Percentiles rank a stretch among this genome's conserved stretches.
Evolutionary conservation across 2,113 vertebrate genomes (phyloP).

Genomic region (Scortum barcoo): DNA sequence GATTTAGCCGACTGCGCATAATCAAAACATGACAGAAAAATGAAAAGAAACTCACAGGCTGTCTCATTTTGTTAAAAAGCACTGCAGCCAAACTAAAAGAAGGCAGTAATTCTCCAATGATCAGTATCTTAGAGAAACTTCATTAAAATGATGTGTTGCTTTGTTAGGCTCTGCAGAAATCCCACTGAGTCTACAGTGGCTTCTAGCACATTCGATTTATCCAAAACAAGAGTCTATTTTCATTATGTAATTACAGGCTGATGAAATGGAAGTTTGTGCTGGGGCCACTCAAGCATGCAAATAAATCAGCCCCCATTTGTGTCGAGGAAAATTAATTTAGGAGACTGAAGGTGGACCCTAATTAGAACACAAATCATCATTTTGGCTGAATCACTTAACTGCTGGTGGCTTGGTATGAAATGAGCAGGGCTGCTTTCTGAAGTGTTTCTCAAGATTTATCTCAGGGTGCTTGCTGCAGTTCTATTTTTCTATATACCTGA

Average conservation of each 20-base stretch:
- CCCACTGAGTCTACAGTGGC: conserved; percentile 15
- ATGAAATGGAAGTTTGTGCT: conserved; percentile 38
- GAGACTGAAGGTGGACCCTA: conserved; percentile 48
- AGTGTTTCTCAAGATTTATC: background rate
- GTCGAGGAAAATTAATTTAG: conserved; percentile 48
- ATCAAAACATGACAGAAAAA: background rate
- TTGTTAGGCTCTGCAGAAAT: conserved; percentile 32
- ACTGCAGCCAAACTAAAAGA: background rate
- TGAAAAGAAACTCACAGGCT: background rate
- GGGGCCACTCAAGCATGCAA: conserved; percentile 4
- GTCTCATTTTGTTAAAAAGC: background rate
- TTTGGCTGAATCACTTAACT: conserved; percentile 30
- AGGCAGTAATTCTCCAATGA: conserved; percentile 1
- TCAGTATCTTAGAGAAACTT: conserved; percentile 29
- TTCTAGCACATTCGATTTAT: conserved; percentile 39
- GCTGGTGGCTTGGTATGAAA: background rate
- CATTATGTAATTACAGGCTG: conserved; percentile 61
- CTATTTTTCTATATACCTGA: background rate
- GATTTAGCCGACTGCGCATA: background rate
- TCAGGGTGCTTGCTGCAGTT: background rate
- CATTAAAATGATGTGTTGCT: conserved; percentile 31
- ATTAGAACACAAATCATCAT: conserved; percentile 53
- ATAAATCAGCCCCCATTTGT: conserved; percentile 58
- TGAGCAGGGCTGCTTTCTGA: background rate
- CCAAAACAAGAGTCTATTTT: conserved; percentile 43